phyloP scores from a whole-genome alignment of 2,797 vertebrate genomes.

The Benthosema pterotum region DNA sequence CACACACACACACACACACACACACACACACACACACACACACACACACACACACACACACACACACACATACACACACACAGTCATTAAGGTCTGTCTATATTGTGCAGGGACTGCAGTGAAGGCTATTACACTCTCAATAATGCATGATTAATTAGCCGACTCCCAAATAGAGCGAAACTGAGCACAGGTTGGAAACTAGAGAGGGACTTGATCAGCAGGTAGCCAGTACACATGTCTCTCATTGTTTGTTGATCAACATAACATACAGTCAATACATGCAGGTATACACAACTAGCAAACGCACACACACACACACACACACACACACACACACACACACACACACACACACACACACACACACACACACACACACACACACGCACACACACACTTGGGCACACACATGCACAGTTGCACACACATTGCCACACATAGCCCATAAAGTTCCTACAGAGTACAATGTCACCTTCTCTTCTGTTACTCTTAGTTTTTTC shows the following conservation, averaged over 20 bases:
- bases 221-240: conserved; percentile 40
- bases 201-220: conserved; percentile 60
- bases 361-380: no score
- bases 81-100: conserved; percentile 52
- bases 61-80: conserved; percentile 10
- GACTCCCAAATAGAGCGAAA: conserved; percentile 79
- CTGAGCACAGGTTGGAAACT: conserved; percentile 77
- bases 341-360: neutral
- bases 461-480: neutral
- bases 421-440: no score
- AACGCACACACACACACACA: conserved; percentile 30
- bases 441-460: conserved; percentile 12
- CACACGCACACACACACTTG: no score
- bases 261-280: conserved; percentile 14
- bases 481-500: neutral
- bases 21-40: conserved; percentile 1
- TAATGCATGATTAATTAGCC: conserved; percentile 85
- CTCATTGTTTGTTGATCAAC: no score
- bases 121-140: conserved; percentile 78
- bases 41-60: conserved; percentile 7
- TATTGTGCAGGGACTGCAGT: conserved; percentile 64
- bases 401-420: no score
- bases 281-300: conserved; percentile 32
- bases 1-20: conserved; percentile 8
- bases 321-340: conserved; percentile 26